Conservation (phyloP, 53 echinoderm and acorn worm genomes). For the Luidia sarsii region DNA sequence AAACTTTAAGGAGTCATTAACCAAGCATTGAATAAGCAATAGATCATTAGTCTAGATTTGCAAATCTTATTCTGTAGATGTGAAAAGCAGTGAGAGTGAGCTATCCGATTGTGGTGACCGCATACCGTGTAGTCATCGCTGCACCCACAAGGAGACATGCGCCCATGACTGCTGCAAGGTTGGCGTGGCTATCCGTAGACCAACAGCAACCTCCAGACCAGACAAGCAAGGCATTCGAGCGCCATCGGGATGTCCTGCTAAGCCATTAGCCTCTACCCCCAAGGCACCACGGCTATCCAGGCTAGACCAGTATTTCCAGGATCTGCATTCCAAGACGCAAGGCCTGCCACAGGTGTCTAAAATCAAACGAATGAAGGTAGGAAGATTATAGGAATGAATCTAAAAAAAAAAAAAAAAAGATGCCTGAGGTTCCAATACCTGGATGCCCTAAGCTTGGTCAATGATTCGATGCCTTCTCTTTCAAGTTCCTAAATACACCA, state of each 20-base stretch:
- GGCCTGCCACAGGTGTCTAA: slow-evolving; percentile 16
- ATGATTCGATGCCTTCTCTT: too few relatives aligned
- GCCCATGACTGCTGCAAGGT: slow-evolving; percentile 85
- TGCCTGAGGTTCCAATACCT: too few relatives aligned
- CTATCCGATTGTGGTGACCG: slow-evolving; percentile 38
- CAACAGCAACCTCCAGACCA: background rate
- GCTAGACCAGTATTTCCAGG: slow-evolving; percentile 54
- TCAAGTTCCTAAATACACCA: too few relatives aligned
- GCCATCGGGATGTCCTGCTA: background rate
- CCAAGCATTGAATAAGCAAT: background rate
- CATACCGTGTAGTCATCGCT: slow-evolving; percentile 80
- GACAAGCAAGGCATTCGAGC: background rate
- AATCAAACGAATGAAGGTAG: slow-evolving; percentile 35
- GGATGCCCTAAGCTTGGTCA: too few relatives aligned
- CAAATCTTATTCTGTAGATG: background rate
- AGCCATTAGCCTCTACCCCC: background rate
- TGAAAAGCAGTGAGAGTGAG: too few relatives aligned
- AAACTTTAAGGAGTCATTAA: background rate
- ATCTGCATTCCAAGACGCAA: slow-evolving; percentile 57
- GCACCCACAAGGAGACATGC: slow-evolving; percentile 77
- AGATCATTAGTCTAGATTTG: background rate
- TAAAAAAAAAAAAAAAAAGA: too few relatives aligned
- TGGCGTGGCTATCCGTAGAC: slow-evolving; percentile 50
- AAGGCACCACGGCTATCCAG: background rate
- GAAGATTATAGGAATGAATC: too few relatives aligned